phyloP scores from a whole-genome alignment of 2,797 vertebrate species.

The Myiothlypis chrysogaster region DNA sequence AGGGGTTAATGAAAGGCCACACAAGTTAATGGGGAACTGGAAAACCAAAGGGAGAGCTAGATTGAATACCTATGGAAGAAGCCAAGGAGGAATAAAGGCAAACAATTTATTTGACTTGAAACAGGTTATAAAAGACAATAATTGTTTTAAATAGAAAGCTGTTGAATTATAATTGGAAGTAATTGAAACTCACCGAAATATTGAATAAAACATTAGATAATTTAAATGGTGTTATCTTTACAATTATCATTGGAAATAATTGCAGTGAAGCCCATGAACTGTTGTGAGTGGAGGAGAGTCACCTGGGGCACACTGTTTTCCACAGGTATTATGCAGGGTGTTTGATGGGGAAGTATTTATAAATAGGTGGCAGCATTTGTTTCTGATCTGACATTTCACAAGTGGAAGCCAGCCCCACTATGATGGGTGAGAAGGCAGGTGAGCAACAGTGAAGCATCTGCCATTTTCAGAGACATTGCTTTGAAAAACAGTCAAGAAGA shows the following conservation, averaged over 20 bases:
- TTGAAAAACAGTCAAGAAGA: neutral
- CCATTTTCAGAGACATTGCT: conserved; percentile 4
- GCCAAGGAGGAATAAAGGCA: conserved; percentile 34
- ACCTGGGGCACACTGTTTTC: conserved; percentile 16
- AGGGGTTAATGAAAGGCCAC: conserved; percentile 45
- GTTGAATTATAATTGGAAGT: conserved; percentile 76
- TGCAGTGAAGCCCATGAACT: conserved; percentile 24
- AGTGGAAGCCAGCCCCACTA: neutral
- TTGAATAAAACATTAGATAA: conserved; percentile 80
- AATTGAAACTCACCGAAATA: conserved; percentile 74
- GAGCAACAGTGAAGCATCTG: neutral
- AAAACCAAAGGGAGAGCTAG: neutral
- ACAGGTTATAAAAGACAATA: conserved; percentile 66
- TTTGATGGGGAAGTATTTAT: conserved; percentile 16
- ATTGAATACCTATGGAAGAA: neutral
- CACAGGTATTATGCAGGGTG: neutral
- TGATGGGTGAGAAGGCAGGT: neutral
- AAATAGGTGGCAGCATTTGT: neutral
- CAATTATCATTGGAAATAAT: conserved; percentile 67
- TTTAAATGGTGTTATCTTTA: conserved; percentile 71
- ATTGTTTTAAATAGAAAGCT: conserved; percentile 75
- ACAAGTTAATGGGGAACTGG: neutral
- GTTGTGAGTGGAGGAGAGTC: neutral
- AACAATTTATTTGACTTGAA: conserved; percentile 71
- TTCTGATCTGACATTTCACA: neutral